A percentile compares a stretch with the other conserved stretches of the same genome.
phyloP scores from a whole-genome alignment of 1,140 invertebrate genomes.

The Glossosoma conforme region DNA sequence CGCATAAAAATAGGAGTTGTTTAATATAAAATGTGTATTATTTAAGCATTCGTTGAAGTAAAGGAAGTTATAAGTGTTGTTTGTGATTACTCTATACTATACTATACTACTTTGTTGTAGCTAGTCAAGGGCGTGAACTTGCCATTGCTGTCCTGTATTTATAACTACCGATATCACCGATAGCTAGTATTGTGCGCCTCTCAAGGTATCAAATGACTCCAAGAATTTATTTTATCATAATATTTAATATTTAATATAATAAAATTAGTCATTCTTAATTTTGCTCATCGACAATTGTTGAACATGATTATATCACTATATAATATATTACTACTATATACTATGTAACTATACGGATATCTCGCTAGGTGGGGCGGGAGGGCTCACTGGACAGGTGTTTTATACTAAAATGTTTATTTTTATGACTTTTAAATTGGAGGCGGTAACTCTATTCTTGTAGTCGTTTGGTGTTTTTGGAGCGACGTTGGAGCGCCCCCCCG shows the following conservation, averaged over 20 bases:
- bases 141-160: conserved; percentile 16
- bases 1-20: conserved; percentile 23
- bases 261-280: conserved; percentile 26
- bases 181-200: conserved; percentile 17
- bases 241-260: conserved; percentile 26
- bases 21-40: conserved; percentile 28
- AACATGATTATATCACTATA: conserved; percentile 28
- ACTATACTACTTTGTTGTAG: conserved; percentile 28
- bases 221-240: conserved; percentile 31
- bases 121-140: conserved; percentile 26
- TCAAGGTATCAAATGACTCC: conserved; percentile 31
- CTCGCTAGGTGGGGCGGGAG: background rate
- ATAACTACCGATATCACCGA: conserved; percentile 8
- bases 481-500: conserved; percentile 10
- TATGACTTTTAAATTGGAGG: conserved; percentile 9
- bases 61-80: conserved; percentile 27
- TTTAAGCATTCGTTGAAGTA: conserved; percentile 30
- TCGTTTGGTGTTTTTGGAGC: conserved; percentile 30
- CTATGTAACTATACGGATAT: conserved; percentile 21
- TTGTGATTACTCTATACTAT: conserved; percentile 28
- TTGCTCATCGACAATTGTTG: conserved; percentile 31
- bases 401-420: conserved; percentile 22
- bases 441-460: conserved; percentile 27
- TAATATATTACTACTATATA: conserved; percentile 19
- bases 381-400: conserved; percentile 13